Percentiles rank a stretch among this genome's conserved stretches.
Conservation (phyloP, 2,797 vertebrate genomes). For the Geotria australis region DNA sequence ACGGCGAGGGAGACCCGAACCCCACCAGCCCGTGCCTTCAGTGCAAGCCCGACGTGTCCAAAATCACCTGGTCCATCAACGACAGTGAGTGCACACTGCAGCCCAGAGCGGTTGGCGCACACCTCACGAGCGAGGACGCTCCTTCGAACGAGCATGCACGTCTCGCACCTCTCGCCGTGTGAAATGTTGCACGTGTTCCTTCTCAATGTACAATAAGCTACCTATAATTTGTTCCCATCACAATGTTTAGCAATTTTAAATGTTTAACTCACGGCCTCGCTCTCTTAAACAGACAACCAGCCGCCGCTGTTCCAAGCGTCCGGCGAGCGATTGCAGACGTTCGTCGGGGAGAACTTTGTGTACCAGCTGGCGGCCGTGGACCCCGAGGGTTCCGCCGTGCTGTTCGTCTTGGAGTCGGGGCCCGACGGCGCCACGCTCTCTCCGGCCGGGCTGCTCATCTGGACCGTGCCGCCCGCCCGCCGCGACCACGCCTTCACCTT, state of each 20-base stretch:
- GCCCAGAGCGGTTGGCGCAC: not conserved
- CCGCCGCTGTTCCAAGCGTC: constrained; percentile 24
- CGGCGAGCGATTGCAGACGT: constrained; percentile 15
- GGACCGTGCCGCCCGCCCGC: constrained; percentile 12
- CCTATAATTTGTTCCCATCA: no score
- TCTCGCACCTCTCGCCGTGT: not conserved
- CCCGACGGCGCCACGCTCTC: constrained; percentile 18
- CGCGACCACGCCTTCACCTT: constrained; percentile 8
- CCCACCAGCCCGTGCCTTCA: constrained; percentile 33
- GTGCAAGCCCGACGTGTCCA: constrained; percentile 34
- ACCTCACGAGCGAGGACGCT: no score
- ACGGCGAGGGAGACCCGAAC: constrained; percentile 25
- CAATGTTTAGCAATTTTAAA: no score
- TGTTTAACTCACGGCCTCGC: not conserved
- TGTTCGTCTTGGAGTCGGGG: constrained; percentile 22
- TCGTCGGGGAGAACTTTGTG: constrained; percentile 34
- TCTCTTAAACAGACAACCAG: constrained; percentile 27
- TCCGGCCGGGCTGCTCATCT: constrained; percentile 36
- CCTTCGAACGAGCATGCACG: not conserved
- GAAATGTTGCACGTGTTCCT: no score
- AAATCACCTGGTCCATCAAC: constrained; percentile 32
- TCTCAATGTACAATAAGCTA: no score
- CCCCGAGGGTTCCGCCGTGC: constrained; percentile 29
- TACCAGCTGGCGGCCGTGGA: constrained; percentile 29
- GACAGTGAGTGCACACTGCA: constrained; percentile 20